Percentiles rank a stretch among this genome's conserved stretches.
Evolutionary conservation across 2,113 vertebrate genomes (phyloP).

Genomic region (Struthidea cinerea): DNA sequence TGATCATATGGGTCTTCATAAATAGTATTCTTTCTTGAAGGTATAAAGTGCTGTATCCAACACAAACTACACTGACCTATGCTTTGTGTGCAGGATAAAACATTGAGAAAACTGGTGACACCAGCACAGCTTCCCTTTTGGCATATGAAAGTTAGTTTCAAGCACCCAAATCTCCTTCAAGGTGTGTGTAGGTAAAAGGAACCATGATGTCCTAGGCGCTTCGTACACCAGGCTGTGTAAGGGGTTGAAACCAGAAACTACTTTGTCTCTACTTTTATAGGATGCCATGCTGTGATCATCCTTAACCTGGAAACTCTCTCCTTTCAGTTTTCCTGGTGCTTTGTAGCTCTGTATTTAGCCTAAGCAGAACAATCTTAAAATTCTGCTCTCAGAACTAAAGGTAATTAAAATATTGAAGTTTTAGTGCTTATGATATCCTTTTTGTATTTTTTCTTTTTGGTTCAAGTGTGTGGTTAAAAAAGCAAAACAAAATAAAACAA

Average conservation of each 20-base stretch:
- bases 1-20: background rate
- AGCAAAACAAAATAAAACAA: background rate
- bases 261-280: background rate
- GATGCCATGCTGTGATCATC: background rate
- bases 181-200: background rate
- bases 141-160: background rate
- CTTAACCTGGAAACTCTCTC: background rate
- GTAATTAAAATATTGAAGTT: background rate
- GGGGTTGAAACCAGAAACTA: background rate
- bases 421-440: background rate
- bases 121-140: background rate
- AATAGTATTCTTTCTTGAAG: background rate
- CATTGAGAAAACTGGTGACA: background rate
- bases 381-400: background rate
- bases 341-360: background rate
- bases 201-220: background rate
- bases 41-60: background rate
- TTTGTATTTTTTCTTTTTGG: background rate
- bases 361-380: background rate
- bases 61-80: background rate
- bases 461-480: background rate
- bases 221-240: background rate
- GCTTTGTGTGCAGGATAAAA: background rate
- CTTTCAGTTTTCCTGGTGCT: background rate
- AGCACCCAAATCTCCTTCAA: background rate